phyloP scores from a whole-genome alignment of 1,140 invertebrate species.

The Drosophila parvula region DNA sequence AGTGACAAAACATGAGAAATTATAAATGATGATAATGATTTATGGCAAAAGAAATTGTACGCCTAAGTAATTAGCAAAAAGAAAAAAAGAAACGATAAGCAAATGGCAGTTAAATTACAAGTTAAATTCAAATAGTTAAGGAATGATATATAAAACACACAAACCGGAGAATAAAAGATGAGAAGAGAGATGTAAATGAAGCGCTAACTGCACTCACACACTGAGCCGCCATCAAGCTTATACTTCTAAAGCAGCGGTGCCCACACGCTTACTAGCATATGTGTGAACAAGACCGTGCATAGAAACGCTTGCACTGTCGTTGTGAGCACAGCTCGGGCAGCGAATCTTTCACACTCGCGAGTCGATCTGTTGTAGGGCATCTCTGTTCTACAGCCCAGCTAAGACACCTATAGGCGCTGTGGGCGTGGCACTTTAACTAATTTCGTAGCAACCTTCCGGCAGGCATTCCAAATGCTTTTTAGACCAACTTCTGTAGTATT shows the following conservation, averaged over 20 bases:
- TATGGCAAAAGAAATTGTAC: constrained; percentile 46
- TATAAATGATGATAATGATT: constrained; percentile 16
- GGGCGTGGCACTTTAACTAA: constrained; percentile 41
- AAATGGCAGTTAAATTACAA: constrained; percentile 28
- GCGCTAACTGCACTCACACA: constrained; percentile 58
- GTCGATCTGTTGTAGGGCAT: too few species aligned
- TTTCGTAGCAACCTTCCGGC: constrained; percentile 64
- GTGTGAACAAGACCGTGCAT: too few species aligned
- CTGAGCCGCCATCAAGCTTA: constrained; percentile 51
- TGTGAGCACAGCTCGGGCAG: too few species aligned
- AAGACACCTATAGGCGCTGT: constrained; percentile 43
- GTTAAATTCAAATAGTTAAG: constrained; percentile 57
- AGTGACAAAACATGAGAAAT: constrained; percentile 59
- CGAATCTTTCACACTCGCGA: too few species aligned
- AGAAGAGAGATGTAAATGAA: constrained; percentile 20
- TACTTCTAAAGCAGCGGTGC: constrained; percentile 65
- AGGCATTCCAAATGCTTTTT: constrained; percentile 77
- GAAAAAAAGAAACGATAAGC: constrained; percentile 7
- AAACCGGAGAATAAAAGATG: not conserved
- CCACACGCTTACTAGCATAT: too few species aligned
- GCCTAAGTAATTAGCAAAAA: constrained; percentile 46
- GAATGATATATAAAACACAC: constrained; percentile 34
- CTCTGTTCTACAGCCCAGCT: too few species aligned
- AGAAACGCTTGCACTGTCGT: too few species aligned
- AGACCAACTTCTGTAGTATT: constrained; percentile 58